These are phyloP conservation scores for Halichondria panicea DNA, from an alignment of 37 sponge, comb jelly and placozoan genomes.

Conservation along the genomic window DNA sequence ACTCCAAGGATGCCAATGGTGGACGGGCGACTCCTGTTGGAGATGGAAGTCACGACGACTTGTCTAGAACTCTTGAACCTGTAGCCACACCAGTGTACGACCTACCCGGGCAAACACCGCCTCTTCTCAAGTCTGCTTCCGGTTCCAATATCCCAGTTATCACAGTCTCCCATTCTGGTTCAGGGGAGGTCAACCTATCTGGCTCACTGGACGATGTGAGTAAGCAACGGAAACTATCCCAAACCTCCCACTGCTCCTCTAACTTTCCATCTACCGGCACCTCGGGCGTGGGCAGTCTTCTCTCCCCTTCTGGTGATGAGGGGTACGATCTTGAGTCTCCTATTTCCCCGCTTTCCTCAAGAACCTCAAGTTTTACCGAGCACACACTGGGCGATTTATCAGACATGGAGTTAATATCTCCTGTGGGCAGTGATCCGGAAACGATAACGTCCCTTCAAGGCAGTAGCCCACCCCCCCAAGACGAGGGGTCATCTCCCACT, in stretches of 20 bases:
- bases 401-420: constrained; percentile 6
- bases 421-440: background rate
- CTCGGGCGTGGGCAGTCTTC: constrained; percentile 55
- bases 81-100: constrained; percentile 37
- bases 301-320: constrained; percentile 66
- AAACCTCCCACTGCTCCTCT: constrained; percentile 26
- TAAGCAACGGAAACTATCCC: constrained; percentile 46
- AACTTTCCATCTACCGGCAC: constrained; percentile 5
- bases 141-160: constrained; percentile 39
- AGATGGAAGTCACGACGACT: background rate
- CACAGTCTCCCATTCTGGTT: constrained; percentile 37
- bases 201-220: background rate
- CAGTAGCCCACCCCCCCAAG: background rate
- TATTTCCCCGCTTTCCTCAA: constrained; percentile 54
- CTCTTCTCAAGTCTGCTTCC: background rate
- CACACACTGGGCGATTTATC: constrained; percentile 16
- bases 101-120: constrained; percentile 29
- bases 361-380: constrained; percentile 50
- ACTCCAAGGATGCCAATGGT: constrained; percentile 2
- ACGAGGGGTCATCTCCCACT: too few species aligned
- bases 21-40: background rate
- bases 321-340: constrained; percentile 68
- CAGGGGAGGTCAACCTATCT: background rate
- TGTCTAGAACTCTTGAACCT: background rate
- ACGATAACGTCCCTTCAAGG: background rate